Evolutionary conservation across 1,140 invertebrate genomes (phyloP).

Genomic region (Anastrepha obliqua): DNA sequence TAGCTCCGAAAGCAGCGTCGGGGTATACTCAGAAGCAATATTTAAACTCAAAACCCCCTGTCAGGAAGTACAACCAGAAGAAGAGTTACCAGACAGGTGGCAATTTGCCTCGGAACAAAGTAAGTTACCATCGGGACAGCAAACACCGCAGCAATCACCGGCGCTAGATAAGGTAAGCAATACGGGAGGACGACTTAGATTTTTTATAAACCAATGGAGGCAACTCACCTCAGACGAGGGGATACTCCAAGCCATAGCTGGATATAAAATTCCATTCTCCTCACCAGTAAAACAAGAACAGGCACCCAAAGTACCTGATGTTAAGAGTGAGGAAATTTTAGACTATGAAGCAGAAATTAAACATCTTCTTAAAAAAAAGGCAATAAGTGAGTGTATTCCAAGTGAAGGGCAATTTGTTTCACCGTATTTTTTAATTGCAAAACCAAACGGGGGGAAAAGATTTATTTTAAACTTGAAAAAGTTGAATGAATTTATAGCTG

Average conservation of each 20-base stretch:
- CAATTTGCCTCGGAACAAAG: too few species aligned
- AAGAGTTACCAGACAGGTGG: too few species aligned
- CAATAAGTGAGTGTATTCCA: background rate
- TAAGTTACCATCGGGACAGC: too few species aligned
- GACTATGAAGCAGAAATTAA: background rate
- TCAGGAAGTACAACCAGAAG: background rate
- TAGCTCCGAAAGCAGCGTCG: too few species aligned
- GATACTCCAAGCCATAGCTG: background rate
- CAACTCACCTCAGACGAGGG: background rate
- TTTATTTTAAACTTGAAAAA: constrained; percentile 1
- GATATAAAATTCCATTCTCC: background rate
- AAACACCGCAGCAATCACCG: background rate
- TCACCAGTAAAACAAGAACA: background rate
- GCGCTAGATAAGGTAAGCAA: background rate
- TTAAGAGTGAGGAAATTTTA: background rate
- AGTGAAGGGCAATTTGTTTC: background rate
- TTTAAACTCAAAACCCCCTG: background rate
- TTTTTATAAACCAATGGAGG: background rate
- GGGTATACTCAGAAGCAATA: background rate
- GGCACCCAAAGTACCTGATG: background rate
- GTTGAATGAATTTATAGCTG: background rate
- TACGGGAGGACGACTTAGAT: background rate
- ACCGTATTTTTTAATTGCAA: background rate
- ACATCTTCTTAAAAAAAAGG: background rate
- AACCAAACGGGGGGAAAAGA: background rate